Evolutionary conservation across 2,888 invertebrate species (phyloP).

Genomic region (Labia minor): DNA sequence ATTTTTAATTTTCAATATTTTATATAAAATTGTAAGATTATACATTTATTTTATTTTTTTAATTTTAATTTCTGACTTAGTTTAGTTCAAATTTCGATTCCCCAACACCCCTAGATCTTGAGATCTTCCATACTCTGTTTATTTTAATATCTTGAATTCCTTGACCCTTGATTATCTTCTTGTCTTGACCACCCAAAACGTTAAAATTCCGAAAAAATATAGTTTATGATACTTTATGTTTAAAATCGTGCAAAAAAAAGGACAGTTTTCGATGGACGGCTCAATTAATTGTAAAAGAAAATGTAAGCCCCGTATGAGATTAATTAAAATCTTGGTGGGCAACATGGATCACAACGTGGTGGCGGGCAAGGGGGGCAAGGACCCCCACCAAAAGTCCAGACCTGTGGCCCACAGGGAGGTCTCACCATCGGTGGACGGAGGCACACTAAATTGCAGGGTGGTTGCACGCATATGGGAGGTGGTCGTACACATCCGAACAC

Average conservation of each 20-base stretch:
- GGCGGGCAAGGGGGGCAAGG: background rate
- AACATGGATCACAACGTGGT: background rate
- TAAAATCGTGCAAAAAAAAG: too few species aligned
- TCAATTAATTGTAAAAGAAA: background rate
- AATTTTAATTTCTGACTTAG: too few species aligned
- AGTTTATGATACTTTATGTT: too few species aligned
- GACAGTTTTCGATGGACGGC: background rate
- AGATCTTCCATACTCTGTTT: background rate
- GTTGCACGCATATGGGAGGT: background rate
- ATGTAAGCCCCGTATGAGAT: too few species aligned
- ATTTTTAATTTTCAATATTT: too few species aligned
- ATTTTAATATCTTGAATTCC: background rate
- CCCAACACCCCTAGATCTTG: slow-evolving; percentile 3
- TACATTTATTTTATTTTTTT: too few species aligned
- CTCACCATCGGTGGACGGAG: background rate
- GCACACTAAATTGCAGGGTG: background rate
- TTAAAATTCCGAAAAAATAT: background rate
- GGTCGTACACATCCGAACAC: background rate
- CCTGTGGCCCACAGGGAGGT: background rate
- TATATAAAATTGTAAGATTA: too few species aligned
- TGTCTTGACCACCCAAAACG: background rate
- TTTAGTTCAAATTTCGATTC: background rate
- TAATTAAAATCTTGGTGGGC: background rate
- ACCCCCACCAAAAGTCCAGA: background rate
- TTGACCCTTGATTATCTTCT: slow-evolving; percentile 4